These are phyloP conservation scores for Acanthurus tractus DNA, from an alignment of 2,797 vertebrate species.

Conservation along the genomic window DNA sequence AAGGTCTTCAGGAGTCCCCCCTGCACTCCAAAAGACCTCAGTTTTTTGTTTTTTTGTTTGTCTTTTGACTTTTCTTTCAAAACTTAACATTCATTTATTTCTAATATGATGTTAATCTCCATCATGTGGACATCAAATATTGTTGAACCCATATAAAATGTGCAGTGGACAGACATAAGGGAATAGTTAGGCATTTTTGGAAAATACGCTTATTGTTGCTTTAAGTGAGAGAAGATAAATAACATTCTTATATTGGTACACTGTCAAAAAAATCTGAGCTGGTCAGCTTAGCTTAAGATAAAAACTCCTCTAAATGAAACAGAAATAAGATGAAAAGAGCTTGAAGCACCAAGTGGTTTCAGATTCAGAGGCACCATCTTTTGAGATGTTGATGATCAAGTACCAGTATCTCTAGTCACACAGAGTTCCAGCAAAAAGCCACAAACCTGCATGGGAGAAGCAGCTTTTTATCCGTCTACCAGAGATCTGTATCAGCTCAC, in stretches of 20 bases:
- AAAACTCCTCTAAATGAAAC: neutral
- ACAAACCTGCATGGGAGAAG: neutral
- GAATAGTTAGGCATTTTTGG: neutral
- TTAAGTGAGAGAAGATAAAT: neutral
- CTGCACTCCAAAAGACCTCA: too few relatives aligned
- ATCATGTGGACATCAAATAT: slow-evolving; percentile 2
- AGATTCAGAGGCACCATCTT: neutral
- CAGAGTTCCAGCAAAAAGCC: neutral
- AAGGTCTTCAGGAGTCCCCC: too few relatives aligned
- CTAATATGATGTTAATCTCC: neutral
- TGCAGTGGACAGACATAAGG: neutral
- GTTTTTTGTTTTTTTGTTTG: too few relatives aligned
- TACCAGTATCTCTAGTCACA: neutral
- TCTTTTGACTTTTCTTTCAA: too few relatives aligned
- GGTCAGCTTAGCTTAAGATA: neutral
- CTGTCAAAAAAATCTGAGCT: neutral
- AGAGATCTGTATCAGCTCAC: neutral
- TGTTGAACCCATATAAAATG: neutral
- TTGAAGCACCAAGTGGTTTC: neutral
- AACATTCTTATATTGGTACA: neutral
- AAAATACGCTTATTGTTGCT: neutral
- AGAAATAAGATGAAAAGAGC: neutral
- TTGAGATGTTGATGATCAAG: neutral
- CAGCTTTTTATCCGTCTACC: neutral
- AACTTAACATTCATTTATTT: too few relatives aligned